Percentiles rank a stretch among this genome's conserved stretches.
Conservation (phyloP, 2,888 invertebrate genomes). For the Alentia gelatinosa region DNA sequence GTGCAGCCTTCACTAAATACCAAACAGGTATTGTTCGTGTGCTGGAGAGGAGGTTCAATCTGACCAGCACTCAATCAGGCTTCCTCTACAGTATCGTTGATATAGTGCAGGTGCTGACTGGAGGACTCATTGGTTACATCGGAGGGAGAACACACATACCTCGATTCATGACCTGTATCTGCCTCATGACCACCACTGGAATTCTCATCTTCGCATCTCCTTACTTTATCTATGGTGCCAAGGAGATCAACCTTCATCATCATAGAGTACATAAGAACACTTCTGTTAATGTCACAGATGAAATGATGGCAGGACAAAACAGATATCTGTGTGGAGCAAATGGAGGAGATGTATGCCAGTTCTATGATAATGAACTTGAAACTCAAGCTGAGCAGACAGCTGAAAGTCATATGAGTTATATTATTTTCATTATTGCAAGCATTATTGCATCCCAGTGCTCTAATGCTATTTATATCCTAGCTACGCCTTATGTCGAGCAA, state of each 20-base stretch:
- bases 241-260: no score
- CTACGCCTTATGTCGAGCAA: slow-evolving; percentile 17
- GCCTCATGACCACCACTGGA: background rate
- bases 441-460: background rate
- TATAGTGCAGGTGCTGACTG: background rate
- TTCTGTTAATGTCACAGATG: no score
- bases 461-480: slow-evolving; percentile 5
- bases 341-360: no score
- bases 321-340: no score
- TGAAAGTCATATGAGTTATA: background rate
- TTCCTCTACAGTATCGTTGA: background rate
- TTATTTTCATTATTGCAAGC: background rate
- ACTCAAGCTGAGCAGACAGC: background rate
- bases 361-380: no score
- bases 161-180: background rate
- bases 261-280: no score
- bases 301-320: no score
- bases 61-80: slow-evolving; percentile 44
- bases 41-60: slow-evolving; percentile 33
- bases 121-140: slow-evolving; percentile 12
- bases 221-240: slow-evolving; percentile 15
- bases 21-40: background rate
- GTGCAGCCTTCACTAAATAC: slow-evolving; percentile 29
- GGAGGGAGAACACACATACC: background rate
- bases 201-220: slow-evolving; percentile 13